Conservation (phyloP, 2,888 invertebrate species). For the Drosophila mayaguana region DNA sequence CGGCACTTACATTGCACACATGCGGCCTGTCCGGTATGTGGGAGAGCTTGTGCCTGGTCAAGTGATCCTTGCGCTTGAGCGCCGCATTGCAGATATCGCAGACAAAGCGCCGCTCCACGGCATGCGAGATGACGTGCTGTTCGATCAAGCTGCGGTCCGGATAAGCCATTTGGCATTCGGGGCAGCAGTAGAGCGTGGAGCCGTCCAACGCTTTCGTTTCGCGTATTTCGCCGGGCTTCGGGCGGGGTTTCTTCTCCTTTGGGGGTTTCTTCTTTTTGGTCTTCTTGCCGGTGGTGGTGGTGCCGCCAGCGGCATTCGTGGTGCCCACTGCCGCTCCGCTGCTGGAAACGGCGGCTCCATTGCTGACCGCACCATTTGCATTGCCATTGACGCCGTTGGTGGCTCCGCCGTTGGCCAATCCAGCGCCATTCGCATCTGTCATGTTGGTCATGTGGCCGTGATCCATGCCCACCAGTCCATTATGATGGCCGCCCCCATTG, state of each 20-base stretch:
- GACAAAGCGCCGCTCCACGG: conserved; percentile 93
- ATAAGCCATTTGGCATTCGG: conserved; percentile 95
- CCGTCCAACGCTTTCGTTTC: conserved; percentile 90
- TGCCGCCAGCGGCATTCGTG: conserved; percentile 85
- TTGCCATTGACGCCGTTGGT: conserved; percentile 67
- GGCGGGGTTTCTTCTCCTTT: conserved; percentile 92
- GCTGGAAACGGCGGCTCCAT: conserved; percentile 84
- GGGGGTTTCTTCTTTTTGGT: conserved; percentile 87
- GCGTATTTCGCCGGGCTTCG: conserved; percentile 87
- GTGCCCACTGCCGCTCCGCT: conserved; percentile 81
- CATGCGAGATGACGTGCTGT: conserved; percentile 94
- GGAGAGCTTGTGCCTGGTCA: conserved; percentile 94
- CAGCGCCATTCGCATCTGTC: conserved; percentile 75
- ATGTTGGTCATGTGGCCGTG: conserved; percentile 82
- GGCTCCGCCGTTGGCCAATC: conserved; percentile 62
- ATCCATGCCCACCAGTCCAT: conserved; percentile 82
- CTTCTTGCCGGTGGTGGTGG: conserved; percentile 84
- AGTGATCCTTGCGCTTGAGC: conserved; percentile 93
- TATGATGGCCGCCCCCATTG: conserved; percentile 77
- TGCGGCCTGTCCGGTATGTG: conserved; percentile 95
- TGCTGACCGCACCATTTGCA: conserved; percentile 65
- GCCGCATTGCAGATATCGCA: conserved; percentile 96
- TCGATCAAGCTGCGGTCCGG: conserved; percentile 93
- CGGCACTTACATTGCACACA: conserved; percentile 89
- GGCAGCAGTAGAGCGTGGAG: conserved; percentile 93